Evolutionary conservation across 2,113 vertebrate species (phyloP), one percentile per base, ranked within the genome.

Genomic region (Alaudala cheleensis): DNA sequence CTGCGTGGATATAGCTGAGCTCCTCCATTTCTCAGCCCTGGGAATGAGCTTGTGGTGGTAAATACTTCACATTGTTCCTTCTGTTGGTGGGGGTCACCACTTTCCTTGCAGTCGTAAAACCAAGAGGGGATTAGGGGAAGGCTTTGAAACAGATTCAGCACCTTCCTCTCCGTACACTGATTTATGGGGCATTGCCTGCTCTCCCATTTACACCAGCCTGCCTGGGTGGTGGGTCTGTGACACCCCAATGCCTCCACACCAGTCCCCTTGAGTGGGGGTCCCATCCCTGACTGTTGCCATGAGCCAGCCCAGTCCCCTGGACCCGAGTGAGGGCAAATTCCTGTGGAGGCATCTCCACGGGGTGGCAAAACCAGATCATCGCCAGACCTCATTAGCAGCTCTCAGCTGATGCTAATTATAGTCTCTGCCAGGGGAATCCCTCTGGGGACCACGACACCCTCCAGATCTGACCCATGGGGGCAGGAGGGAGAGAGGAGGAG

Each of bases 321-420:
- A 17, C 4, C 26, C 2, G 1, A 12, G 0, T 0, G 3, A 72
- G 53, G 24, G 10, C 80, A 61, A 12, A 33, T 53, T 57, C 29
- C 76, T 18, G 13, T 23, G 42, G 37, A 40, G 28, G 12, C 23
- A 33, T 29, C 78, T 58, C 81, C 84, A 24, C 1, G 9, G 49
- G 31, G 22, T 21, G 18, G 8, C 53, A 85, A 60, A 84, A 14
- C 28, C 85, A 40, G 20, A 53, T 19, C 5, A 2, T 23, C 69
- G 26, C 29, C 73, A 78, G 25, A 12, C 14, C 40, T 85, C 62
- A 14, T 64, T 15, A 69, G 42, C 79, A 85, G 40, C 74, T 21
- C 44, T 15, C 66, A 44, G 33, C 33, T 45, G 37, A 53, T 4
- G n/a, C 53, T 65, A 49, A 69, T 57, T 64, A 49, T 1, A 56